These are phyloP conservation scores for Xanthorhoe spadicearia DNA, from an alignment of 2,888 invertebrate genomes.

Conservation along the genomic window DNA sequence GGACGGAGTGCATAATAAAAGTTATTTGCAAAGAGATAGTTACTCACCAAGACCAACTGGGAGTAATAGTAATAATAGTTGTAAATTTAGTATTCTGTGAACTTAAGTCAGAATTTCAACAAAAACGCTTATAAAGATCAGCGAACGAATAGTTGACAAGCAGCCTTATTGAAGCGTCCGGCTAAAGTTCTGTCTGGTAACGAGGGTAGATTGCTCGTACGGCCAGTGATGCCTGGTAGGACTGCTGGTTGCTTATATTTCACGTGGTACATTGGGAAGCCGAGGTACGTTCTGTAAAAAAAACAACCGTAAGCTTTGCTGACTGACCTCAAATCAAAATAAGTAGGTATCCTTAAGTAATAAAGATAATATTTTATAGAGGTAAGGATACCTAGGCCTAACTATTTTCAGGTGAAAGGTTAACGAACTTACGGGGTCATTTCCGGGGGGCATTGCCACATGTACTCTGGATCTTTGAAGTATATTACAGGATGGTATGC, in stretches of 20 bases:
- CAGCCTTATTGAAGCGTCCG: constrained; percentile 82
- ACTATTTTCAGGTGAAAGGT: too few relatives aligned
- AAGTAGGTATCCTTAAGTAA: not conserved
- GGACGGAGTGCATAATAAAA: too few relatives aligned
- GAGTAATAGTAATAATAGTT: too few relatives aligned
- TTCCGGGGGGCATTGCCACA: constrained; percentile 84
- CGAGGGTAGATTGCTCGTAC: constrained; percentile 79
- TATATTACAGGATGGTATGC: constrained; percentile 84
- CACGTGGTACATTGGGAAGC: constrained; percentile 83
- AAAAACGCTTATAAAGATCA: constrained; percentile 29
- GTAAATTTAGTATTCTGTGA: too few relatives aligned
- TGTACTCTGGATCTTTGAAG: constrained; percentile 79
- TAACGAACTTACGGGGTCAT: constrained; percentile 76
- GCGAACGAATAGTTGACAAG: constrained; percentile 81
- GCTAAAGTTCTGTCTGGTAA: constrained; percentile 84
- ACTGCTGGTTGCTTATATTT: constrained; percentile 85
- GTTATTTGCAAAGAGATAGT: too few relatives aligned
- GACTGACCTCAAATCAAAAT: not conserved
- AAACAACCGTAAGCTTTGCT: too few relatives aligned
- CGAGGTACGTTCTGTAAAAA: constrained; percentile 76
- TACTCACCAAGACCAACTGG: too few relatives aligned
- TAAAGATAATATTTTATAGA: too few relatives aligned
- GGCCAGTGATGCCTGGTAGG: constrained; percentile 79
- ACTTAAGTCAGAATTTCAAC: too few relatives aligned
- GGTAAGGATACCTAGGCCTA: too few relatives aligned